Percentiles rank a stretch among this genome's conserved stretches.
phyloP scores from a whole-genome alignment of 2,797 vertebrate species.

The Coregonus suidteri region DNA sequence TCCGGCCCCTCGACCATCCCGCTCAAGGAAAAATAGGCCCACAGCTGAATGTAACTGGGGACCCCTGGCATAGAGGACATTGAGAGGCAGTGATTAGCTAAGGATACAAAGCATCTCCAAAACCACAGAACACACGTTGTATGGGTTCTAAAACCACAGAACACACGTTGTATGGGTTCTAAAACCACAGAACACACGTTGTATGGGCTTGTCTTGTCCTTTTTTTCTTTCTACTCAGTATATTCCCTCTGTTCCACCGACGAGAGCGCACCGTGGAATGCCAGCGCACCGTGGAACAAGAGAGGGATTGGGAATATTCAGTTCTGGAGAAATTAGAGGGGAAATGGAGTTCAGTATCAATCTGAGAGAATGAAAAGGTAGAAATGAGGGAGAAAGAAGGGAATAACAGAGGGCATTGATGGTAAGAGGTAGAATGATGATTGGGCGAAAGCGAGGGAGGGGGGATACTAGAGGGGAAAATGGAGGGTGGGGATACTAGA shows the following conservation, averaged over 20 bases:
- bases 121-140: not conserved
- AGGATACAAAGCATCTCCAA: not conserved
- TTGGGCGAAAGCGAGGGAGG: conserved; percentile 8
- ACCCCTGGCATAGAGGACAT: not conserved
- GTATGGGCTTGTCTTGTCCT: not conserved
- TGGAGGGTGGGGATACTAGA: too few species aligned
- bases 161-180: too few species aligned
- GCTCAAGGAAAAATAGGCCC: too few species aligned
- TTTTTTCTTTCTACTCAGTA: not conserved
- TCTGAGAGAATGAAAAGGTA: conserved; percentile 13
- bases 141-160: too few species aligned
- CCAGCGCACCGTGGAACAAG: not conserved
- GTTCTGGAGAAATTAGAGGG: not conserved
- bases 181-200: not conserved
- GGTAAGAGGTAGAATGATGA: conserved; percentile 2
- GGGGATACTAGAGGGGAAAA: not conserved
- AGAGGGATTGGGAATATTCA: not conserved
- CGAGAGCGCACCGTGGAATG: not conserved
- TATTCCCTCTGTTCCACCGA: not conserved
- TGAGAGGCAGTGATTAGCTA: not conserved
- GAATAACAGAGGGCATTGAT: conserved; percentile 15
- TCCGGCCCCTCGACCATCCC: too few species aligned
- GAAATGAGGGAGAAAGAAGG: not conserved
- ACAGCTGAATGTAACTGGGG: too few species aligned
- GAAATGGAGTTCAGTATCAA: not conserved